Evolutionary conservation across 2,888 invertebrate genomes (phyloP).

Genomic region (Drosophila prostipennis): DNA sequence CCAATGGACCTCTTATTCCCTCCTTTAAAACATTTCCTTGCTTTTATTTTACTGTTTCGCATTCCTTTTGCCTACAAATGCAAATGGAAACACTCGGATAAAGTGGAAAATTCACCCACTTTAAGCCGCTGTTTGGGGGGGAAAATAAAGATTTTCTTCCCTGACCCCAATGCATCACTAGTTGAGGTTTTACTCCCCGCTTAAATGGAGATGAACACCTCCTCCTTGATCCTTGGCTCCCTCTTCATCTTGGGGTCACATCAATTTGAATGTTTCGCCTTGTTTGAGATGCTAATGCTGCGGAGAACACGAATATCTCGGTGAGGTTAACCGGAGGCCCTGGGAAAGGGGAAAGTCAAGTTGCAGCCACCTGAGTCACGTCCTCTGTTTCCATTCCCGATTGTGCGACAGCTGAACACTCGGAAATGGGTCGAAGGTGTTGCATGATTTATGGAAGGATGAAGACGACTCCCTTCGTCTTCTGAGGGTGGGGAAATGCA

Average conservation of each 20-base stretch:
- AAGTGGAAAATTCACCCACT: constrained; percentile 20
- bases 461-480: background rate
- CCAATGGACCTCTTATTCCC: background rate
- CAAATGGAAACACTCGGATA: constrained; percentile 29
- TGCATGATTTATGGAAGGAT: constrained; percentile 40
- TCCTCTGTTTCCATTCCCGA: constrained; percentile 19
- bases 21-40: constrained; percentile 8
- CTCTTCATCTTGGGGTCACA: constrained; percentile 41
- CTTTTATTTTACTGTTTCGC: constrained; percentile 9
- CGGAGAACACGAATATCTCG: constrained; percentile 37
- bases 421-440: constrained; percentile 45
- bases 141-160: constrained; percentile 12
- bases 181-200: constrained; percentile 24
- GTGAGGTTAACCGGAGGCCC: constrained; percentile 26
- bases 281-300: constrained; percentile 60
- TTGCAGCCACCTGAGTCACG: constrained; percentile 46
- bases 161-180: constrained; percentile 57
- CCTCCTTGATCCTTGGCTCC: background rate
- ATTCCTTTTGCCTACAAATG: constrained; percentile 25
- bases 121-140: constrained; percentile 20
- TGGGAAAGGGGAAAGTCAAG: constrained; percentile 28
- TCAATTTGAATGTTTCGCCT: constrained; percentile 56
- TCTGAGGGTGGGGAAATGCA: constrained; percentile 20
- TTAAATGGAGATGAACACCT: constrained; percentile 28
- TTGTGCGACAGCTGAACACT: constrained; percentile 42